These are phyloP conservation scores for Mycogona germanica DNA, from an alignment of 2,888 invertebrate species.

Conservation along the genomic window DNA sequence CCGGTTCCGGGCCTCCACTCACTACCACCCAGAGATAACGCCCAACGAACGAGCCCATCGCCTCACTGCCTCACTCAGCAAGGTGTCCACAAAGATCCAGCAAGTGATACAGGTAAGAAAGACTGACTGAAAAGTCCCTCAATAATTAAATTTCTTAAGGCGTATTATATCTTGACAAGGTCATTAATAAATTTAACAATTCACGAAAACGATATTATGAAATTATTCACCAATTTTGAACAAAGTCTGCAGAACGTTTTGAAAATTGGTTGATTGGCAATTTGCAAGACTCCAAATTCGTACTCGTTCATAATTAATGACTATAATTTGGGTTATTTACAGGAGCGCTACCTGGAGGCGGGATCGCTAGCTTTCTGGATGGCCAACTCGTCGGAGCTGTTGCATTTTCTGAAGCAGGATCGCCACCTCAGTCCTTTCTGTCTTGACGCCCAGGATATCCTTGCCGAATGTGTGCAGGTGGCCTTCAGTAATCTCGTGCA, in stretches of 20 bases:
- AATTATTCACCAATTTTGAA: no score
- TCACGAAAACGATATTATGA: no score
- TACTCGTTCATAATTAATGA: no score
- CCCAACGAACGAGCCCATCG: slow-evolving; percentile 86
- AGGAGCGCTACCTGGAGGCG: slow-evolving; percentile 75
- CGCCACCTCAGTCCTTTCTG: slow-evolving; percentile 85
- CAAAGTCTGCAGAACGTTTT: no score
- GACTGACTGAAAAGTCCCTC: background rate
- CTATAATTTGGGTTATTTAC: slow-evolving; percentile 26
- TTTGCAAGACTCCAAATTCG: no score
- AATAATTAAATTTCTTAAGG: background rate
- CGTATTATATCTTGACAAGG: no score
- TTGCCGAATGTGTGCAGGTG: slow-evolving; percentile 86
- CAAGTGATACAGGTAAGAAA: slow-evolving; percentile 58
- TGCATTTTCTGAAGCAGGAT: slow-evolving; percentile 93
- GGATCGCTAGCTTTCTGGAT: slow-evolving; percentile 86
- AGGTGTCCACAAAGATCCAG: slow-evolving; percentile 77
- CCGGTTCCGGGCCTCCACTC: slow-evolving; percentile 83
- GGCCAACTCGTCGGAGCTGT: slow-evolving; percentile 91
- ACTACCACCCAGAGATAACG: slow-evolving; percentile 82
- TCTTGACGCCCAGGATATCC: slow-evolving; percentile 79
- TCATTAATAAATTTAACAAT: no score
- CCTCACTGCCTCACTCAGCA: slow-evolving; percentile 75
- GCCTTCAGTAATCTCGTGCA: slow-evolving; percentile 56
- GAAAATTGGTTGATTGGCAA: no score